Percentiles rank a stretch among this genome's conserved stretches.
Conservation (phyloP, 2,113 vertebrate genomes). For the Thinocorus orbignyianus region DNA sequence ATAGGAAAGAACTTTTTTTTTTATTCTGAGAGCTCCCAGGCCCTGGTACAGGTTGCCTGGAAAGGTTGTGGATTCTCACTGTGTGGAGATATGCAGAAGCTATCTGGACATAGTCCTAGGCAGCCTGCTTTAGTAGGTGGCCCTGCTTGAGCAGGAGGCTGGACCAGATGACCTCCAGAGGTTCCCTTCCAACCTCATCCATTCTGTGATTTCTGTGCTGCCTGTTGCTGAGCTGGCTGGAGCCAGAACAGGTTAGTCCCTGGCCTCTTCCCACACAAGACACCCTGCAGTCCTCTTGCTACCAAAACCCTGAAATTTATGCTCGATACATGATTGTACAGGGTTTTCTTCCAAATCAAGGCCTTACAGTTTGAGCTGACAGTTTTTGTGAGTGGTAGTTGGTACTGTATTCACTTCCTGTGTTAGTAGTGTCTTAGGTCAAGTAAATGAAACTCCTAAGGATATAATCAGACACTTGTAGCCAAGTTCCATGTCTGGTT, state of each 20-base stretch:
- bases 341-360: not conserved
- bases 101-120: not conserved
- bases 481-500: not conserved
- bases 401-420: not conserved
- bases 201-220: not conserved
- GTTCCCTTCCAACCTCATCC: not conserved
- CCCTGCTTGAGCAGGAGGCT: not conserved
- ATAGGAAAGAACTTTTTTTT: not conserved
- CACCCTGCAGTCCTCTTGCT: not conserved
- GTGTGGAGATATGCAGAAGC: not conserved
- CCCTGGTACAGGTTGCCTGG: not conserved
- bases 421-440: not conserved
- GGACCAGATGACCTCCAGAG: not conserved
- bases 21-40: not conserved
- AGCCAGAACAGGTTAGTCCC: not conserved
- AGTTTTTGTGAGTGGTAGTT: not conserved
- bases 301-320: not conserved
- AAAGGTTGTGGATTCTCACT: not conserved
- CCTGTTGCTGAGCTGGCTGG: not conserved
- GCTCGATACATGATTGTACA: rapidly evolving
- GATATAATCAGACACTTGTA: not conserved
- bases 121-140: not conserved
- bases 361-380: not conserved
- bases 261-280: not conserved
- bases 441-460: conserved; percentile 3